phyloP scores from a whole-genome alignment of 2,113 vertebrate genomes.

The Kryptolebias marmoratus region DNA sequence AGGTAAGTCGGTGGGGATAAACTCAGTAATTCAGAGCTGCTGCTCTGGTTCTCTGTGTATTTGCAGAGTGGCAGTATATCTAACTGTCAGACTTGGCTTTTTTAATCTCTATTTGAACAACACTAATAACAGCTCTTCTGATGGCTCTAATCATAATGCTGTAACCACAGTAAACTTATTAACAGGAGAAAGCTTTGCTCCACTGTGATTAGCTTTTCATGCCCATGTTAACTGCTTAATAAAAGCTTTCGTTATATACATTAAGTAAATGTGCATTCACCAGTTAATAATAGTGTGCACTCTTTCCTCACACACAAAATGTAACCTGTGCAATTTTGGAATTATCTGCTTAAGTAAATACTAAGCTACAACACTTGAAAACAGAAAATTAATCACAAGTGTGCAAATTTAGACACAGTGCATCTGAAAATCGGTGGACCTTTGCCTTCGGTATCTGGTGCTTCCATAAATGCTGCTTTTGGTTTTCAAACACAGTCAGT shows the following conservation, averaged over 20 bases:
- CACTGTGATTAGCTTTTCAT: slow-evolving; percentile 57
- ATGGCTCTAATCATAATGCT: slow-evolving; percentile 55
- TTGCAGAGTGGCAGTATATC: slow-evolving; percentile 45
- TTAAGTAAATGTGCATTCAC: slow-evolving; percentile 35
- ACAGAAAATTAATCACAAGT: slow-evolving; percentile 12
- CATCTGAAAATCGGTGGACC: not conserved
- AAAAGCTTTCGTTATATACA: slow-evolving; percentile 42
- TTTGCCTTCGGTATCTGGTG: not conserved
- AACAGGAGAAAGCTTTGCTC: slow-evolving; percentile 48
- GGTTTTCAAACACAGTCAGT: not conserved
- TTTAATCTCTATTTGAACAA: slow-evolving; percentile 59
- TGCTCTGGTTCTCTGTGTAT: slow-evolving; percentile 21
- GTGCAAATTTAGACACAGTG: not conserved
- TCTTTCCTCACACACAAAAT: not conserved
- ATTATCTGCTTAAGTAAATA: slow-evolving; percentile 11
- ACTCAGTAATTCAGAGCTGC: slow-evolving; percentile 32
- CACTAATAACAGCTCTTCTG: slow-evolving; percentile 43
- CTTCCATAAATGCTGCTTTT: not conserved
- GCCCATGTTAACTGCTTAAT: slow-evolving; percentile 56
- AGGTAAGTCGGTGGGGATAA: slow-evolving; percentile 44
- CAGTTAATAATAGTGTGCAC: slow-evolving; percentile 19
- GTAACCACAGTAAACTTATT: slow-evolving; percentile 48
- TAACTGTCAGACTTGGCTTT: slow-evolving; percentile 45
- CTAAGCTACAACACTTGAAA: slow-evolving; percentile 5
- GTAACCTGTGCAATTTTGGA: slow-evolving; percentile 10